Evolutionary conservation across 2,888 invertebrate species (phyloP), one percentile per base, ranked within the genome.

Genomic region (Muschampia plurimacula): DNA sequence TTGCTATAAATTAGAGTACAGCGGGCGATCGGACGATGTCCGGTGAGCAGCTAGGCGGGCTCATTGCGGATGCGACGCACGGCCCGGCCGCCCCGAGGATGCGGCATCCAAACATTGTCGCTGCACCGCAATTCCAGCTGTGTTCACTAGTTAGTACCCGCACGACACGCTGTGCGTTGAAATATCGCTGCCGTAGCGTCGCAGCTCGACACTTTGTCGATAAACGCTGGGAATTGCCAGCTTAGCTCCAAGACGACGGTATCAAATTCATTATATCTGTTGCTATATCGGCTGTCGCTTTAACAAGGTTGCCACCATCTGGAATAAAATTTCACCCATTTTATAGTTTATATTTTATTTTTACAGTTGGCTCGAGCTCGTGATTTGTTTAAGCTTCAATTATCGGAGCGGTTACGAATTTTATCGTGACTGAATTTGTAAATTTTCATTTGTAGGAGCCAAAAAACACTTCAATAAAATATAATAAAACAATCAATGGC

Each of bases 71-170:
- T 89, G 88, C 81, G 71, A 72, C 68, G 77, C 80, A 82, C 82
- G 85, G 72, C 85, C 85, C 86, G 86, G 78, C 46, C 75, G 81
- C 77, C 82, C 84, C 83, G 79, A 86, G 84, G 87, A 88, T 86
- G 89, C 84, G 87, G 87, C 84, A 82, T 80, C 87, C 87, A 88
- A 91, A 91, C 91, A 92, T 90, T 90, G 91, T 89, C 88, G 84
- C 82, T 84, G 85, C 86, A 86, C 90, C 89, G 82, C 90, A 88
- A 82, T 87, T 84, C 86, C 90, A 89, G 90, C 91, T 91, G 91
- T 84, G 89, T 84, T 84, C 88, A 81, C 89, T 88, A 88, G 89
- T 89, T 91, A 90, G 86, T 87, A 88, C 84, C 83, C 86, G 81
- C 86, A 85, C 84, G 79, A 82, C 83, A 85, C 83, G 83, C 83